phyloP scores from a whole-genome alignment of 2,888 invertebrate genomes.

The Cosmia trapezina region DNA sequence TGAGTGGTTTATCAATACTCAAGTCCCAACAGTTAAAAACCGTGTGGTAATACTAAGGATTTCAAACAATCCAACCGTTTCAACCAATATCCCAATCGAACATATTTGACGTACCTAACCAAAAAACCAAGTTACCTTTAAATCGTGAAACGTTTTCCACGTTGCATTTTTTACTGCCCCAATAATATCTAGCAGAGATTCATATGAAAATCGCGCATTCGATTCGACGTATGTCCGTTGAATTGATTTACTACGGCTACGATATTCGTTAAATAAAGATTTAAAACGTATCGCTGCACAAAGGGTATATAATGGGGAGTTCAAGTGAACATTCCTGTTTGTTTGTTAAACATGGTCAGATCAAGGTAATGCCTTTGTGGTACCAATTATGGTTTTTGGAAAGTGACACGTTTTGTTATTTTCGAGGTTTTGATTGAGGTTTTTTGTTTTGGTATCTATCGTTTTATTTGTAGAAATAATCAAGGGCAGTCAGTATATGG shows the following conservation, averaged over 20 bases:
- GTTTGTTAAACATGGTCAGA: conserved; percentile 53
- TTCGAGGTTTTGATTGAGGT: not conserved
- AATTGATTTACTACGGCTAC: conserved; percentile 42
- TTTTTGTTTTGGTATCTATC: conserved; percentile 3
- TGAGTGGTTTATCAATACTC: not conserved
- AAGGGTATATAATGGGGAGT: conserved; percentile 39
- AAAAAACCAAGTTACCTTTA: conserved; percentile 36
- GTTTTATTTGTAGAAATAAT: not conserved
- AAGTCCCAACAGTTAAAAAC: not conserved
- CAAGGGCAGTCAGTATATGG: accelerated
- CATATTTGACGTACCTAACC: conserved; percentile 5
- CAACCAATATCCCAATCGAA: not conserved
- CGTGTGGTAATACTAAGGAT: not conserved
- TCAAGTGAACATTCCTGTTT: conserved; percentile 50
- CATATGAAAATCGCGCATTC: conserved; percentile 25
- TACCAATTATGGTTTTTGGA: conserved; percentile 26
- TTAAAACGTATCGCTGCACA: conserved; percentile 53
- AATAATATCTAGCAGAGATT: conserved; percentile 44
- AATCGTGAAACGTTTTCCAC: conserved; percentile 32
- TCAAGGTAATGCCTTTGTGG: conserved; percentile 39
- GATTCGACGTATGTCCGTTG: conserved; percentile 25
- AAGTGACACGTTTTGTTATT: conserved; percentile 17
- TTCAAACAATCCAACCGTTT: not conserved
- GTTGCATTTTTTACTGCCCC: conserved; percentile 41
- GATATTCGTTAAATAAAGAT: conserved; percentile 48